These are phyloP conservation scores for Shargacucullia verbasci DNA, from an alignment of 2,888 invertebrate genomes.

Conservation along the genomic window DNA sequence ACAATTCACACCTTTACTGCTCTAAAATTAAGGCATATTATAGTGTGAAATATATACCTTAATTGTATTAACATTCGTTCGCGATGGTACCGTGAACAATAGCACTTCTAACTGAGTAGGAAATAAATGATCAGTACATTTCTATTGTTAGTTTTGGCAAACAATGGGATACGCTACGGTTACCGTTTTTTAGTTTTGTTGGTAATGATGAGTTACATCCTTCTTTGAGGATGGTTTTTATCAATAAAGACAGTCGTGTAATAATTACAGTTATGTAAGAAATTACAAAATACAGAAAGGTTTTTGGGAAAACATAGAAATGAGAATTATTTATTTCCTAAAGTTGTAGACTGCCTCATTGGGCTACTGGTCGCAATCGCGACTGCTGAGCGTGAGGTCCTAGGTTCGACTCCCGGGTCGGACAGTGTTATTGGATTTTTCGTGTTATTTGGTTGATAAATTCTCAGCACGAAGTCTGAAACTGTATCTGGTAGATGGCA, in stretches of 20 bases:
- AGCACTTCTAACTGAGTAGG: slow-evolving; percentile 49
- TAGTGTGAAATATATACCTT: slow-evolving; percentile 20
- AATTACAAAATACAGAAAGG: slow-evolving; percentile 12
- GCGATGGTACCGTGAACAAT: slow-evolving; percentile 58
- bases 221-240: slow-evolving; percentile 33
- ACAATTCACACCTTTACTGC: not conserved
- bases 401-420: too few species aligned
- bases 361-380: too few species aligned
- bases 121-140: slow-evolving; percentile 61
- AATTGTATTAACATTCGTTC: slow-evolving; percentile 50
- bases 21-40: slow-evolving; percentile 3
- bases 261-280: slow-evolving; percentile 5
- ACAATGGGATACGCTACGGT: slow-evolving; percentile 52
- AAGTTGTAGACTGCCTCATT: too few species aligned
- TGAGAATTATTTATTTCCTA: too few species aligned
- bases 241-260: slow-evolving; percentile 11
- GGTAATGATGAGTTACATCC: slow-evolving; percentile 54
- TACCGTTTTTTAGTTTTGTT: slow-evolving; percentile 52
- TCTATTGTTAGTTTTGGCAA: slow-evolving; percentile 63
- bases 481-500: too few species aligned
- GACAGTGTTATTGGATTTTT: too few species aligned
- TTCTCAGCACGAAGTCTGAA: too few species aligned
- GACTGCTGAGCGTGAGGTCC: too few species aligned
- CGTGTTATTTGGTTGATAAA: too few species aligned
- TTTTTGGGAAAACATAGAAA: too few species aligned